phyloP scores from a whole-genome alignment of 2,888 invertebrate genomes.

The Ashinkailepas kermadecensis region DNA sequence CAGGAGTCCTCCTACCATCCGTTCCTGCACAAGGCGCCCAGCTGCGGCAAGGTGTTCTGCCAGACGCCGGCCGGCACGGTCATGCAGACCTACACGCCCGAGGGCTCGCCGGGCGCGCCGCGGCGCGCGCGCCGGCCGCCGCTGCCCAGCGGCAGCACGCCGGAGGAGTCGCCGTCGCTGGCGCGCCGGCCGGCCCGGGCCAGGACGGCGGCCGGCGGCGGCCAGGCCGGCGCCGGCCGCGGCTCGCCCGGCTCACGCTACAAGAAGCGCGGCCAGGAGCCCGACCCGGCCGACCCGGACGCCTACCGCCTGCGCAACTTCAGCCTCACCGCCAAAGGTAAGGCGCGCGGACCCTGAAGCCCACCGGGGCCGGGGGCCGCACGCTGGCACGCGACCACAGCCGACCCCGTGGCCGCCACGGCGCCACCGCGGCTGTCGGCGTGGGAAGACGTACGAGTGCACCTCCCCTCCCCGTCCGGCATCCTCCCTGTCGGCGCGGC shows the following conservation, averaged over 20 bases:
- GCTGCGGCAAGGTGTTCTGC: conserved; percentile 36
- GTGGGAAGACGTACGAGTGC: too few species aligned
- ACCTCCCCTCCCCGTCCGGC: too few species aligned
- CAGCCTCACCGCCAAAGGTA: conserved; percentile 84
- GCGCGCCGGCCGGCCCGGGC: conserved; percentile 42
- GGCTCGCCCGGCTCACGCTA: conserved; percentile 23
- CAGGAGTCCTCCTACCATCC: conserved; percentile 40
- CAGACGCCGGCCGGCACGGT: conserved; percentile 28
- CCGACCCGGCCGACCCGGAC: conserved; percentile 61
- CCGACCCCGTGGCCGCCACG: too few species aligned
- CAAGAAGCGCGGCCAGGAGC: conserved; percentile 3
- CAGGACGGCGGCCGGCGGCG: conserved; percentile 7
- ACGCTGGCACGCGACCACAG: too few species aligned
- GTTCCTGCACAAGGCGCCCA: conserved; percentile 38
- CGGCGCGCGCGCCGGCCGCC: conserved; percentile 33
- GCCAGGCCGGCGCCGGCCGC: background rate
- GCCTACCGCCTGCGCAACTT: conserved; percentile 85
- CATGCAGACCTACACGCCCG: conserved; percentile 21
- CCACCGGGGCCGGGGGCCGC: too few species aligned
- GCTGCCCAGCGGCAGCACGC: conserved; percentile 37
- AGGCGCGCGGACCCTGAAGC: conserved; percentile 38
- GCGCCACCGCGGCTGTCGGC: too few species aligned
- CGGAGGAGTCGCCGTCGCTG: conserved; percentile 36
- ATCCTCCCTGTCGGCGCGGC: too few species aligned
- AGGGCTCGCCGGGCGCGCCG: conserved; percentile 30